Percentiles rank a stretch among this genome's conserved stretches.
These are phyloP conservation scores for Bufo bufo DNA, from an alignment of 2,113 vertebrate species.

Conservation along the genomic window DNA sequence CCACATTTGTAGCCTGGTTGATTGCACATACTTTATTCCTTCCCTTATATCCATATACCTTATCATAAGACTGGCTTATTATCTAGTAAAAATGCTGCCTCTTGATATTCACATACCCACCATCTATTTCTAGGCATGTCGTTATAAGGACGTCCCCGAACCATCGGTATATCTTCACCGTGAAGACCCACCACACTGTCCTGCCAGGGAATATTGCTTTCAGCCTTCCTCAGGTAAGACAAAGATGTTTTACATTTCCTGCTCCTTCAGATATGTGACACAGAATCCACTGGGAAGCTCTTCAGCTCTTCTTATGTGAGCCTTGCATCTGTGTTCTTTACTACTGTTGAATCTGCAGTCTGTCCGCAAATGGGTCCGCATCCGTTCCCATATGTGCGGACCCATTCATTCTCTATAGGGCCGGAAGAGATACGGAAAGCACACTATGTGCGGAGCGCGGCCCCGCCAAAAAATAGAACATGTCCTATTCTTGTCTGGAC, in stretches of 20 bases:
- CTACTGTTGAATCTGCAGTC: neutral
- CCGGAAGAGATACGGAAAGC: no score
- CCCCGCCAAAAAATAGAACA: no score
- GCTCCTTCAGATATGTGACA: neutral
- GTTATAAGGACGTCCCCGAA: slow-evolving; percentile 84
- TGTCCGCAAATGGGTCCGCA: no score
- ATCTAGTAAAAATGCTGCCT: neutral
- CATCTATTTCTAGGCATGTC: slow-evolving; percentile 81
- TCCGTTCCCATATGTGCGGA: no score
- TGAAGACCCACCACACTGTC: slow-evolving; percentile 82
- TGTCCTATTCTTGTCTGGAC: no score
- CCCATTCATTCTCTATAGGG: no score
- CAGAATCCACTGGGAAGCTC: neutral
- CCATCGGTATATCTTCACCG: slow-evolving; percentile 88
- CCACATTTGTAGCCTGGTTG: neutral
- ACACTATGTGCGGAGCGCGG: no score
- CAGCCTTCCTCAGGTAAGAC: slow-evolving; percentile 91
- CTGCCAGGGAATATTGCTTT: slow-evolving; percentile 85
- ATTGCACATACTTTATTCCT: neutral
- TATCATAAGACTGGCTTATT: neutral
- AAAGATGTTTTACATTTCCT: neutral
- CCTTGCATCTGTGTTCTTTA: neutral
- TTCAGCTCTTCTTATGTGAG: neutral
- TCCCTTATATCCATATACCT: neutral
- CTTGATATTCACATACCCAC: neutral